These are phyloP conservation scores for Meghimatium bilineatum DNA, from an alignment of 2,888 invertebrate species.

Conservation along the genomic window DNA sequence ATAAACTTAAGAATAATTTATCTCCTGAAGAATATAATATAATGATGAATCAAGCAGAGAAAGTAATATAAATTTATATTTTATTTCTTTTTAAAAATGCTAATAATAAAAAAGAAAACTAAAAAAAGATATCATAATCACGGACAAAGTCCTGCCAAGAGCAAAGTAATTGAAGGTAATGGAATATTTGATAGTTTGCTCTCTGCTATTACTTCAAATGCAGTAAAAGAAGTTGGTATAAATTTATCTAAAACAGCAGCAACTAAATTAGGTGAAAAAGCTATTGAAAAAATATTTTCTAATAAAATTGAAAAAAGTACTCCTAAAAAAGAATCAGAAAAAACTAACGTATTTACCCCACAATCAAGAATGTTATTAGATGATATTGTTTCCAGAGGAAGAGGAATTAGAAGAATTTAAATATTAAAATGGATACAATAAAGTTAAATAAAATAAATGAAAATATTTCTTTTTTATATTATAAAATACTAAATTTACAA, in stretches of 20 bases:
- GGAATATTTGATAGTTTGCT: slow-evolving; percentile 16
- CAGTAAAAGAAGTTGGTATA: background rate
- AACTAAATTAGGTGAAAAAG: slow-evolving; percentile 15
- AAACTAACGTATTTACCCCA: background rate
- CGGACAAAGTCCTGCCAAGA: background rate
- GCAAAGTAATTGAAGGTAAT: background rate
- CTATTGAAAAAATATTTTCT: slow-evolving; percentile 8
- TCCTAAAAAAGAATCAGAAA: background rate
- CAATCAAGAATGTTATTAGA: slow-evolving; percentile 11
- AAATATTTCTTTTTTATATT: background rate
- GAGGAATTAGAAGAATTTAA: slow-evolving; percentile 19
- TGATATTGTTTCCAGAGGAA: slow-evolving; percentile 12
- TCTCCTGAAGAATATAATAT: background rate
- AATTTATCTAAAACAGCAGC: slow-evolving; percentile 8
- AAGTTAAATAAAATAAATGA: background rate
- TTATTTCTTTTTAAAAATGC: background rate
- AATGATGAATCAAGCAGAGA: background rate
- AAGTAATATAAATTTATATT: background rate
- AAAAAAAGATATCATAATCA: background rate
- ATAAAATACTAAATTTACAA: slow-evolving; percentile 2
- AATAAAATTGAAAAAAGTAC: too few species aligned
- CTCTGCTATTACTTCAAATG: background rate
- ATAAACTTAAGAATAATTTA: slow-evolving; percentile 7
- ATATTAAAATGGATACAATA: background rate
- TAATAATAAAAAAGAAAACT: background rate